Evolutionary conservation across 2,797 vertebrate species (phyloP).

Genomic region (Lepidocolaptes lacrymiger): DNA sequence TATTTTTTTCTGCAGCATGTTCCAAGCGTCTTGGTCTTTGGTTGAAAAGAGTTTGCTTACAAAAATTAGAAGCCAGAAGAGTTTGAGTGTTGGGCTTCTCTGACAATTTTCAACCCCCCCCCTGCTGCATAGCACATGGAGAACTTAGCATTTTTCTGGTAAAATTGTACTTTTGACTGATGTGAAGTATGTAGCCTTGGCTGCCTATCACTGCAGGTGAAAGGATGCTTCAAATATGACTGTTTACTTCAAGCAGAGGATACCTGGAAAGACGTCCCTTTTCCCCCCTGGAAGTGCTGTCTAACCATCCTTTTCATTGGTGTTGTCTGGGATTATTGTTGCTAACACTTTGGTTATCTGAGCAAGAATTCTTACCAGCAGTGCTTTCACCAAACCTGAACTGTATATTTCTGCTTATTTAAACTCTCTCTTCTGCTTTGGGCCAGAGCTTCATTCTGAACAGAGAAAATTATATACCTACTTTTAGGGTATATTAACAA

Average conservation of each 20-base stretch:
- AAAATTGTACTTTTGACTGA: not conserved
- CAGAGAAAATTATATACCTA: accelerated
- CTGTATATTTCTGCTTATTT: not conserved
- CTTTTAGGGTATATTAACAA: not conserved
- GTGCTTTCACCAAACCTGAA: not conserved
- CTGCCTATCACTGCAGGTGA: not conserved
- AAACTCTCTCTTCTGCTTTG: not conserved
- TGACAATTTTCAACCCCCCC: not conserved
- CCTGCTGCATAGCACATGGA: not conserved
- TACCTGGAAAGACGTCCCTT: not conserved
- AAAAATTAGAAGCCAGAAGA: not conserved
- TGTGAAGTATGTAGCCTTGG: not conserved
- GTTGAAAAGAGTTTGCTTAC: not conserved
- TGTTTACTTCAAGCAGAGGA: not conserved
- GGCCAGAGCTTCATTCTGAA: not conserved
- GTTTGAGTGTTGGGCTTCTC: not conserved
- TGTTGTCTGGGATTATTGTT: not conserved
- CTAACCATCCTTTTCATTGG: not conserved
- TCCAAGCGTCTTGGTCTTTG: not conserved
- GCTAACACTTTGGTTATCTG: not conserved
- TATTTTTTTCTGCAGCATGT: not conserved
- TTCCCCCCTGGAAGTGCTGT: not conserved
- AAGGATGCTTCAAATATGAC: not conserved
- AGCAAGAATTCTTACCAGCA: not conserved
- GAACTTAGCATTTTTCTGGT: not conserved